Evolutionary conservation across 2,797 vertebrate species (phyloP).

Genomic region (Cheirogaleus major): DNA sequence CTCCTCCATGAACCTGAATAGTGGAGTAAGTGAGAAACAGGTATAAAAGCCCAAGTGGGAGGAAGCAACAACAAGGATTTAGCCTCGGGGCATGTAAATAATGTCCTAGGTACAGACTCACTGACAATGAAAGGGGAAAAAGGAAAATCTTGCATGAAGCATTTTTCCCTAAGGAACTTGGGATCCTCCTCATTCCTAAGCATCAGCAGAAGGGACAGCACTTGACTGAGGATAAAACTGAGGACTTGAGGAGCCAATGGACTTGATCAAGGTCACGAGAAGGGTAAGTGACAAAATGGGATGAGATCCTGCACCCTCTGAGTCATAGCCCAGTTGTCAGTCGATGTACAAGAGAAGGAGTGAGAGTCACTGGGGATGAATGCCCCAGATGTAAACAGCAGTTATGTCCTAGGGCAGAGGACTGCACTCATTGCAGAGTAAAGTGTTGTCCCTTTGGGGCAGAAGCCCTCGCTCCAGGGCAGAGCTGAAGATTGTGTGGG

Average conservation of each 20-base stretch:
- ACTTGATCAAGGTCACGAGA: not conserved
- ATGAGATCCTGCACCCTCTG: not conserved
- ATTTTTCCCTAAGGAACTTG: not conserved
- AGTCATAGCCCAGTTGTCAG: slow-evolving; percentile 18
- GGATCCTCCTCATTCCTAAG: not conserved
- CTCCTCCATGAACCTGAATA: not conserved
- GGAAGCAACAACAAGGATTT: not conserved
- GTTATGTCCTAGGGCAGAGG: not conserved
- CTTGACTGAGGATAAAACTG: slow-evolving; percentile 1
- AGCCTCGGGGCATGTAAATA: not conserved
- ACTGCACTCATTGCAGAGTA: not conserved
- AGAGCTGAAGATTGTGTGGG: not conserved
- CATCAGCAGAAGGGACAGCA: not conserved
- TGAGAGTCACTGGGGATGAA: not conserved
- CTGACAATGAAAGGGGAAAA: not conserved
- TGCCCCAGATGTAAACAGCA: not conserved
- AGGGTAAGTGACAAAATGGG: not conserved
- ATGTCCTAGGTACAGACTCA: not conserved
- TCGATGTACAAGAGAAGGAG: not conserved
- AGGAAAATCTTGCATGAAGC: not conserved
- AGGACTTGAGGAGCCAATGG: not conserved
- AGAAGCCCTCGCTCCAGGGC: not conserved
- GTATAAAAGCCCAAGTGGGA: not conserved
- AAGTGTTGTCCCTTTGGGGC: not conserved
- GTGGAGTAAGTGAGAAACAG: not conserved